Percentiles rank a stretch among this genome's conserved stretches.
Evolutionary conservation across 1,140 invertebrate genomes (phyloP).

Genomic region (Luehdorfia chinensis): DNA sequence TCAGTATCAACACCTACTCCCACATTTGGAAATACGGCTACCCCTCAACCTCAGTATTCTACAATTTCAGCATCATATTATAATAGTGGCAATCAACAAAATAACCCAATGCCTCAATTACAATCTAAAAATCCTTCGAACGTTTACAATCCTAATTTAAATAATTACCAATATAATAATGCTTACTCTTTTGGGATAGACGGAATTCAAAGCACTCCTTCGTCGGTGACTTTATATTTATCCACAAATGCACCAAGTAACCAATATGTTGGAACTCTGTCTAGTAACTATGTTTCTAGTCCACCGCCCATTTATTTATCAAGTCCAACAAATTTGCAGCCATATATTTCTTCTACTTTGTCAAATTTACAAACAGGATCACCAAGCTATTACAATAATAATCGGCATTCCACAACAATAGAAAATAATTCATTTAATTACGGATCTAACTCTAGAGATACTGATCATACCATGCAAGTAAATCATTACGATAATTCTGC

Average conservation of each 20-base stretch:
- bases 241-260: conserved; percentile 54
- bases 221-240: conserved; percentile 44
- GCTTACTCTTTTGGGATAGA: conserved; percentile 43
- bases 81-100: conserved; percentile 47
- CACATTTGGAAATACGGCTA: conserved; percentile 52
- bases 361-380: conserved; percentile 46
- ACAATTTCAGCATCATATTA: conserved; percentile 46
- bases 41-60: conserved; percentile 60
- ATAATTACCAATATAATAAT: conserved; percentile 48
- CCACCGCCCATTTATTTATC: conserved; percentile 57
- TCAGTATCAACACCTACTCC: conserved; percentile 50
- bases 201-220: conserved; percentile 49
- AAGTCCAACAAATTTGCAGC: conserved; percentile 52
- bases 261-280: conserved; percentile 53
- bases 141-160: conserved; percentile 41
- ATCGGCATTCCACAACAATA: conserved; percentile 38
- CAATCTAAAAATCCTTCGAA: conserved; percentile 52
- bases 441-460: conserved; percentile 42
- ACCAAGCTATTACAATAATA: conserved; percentile 43
- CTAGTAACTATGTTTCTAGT: conserved; percentile 60
- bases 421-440: conserved; percentile 39
- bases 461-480: conserved; percentile 51
- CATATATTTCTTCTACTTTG: conserved; percentile 65
- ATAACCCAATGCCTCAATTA: conserved; percentile 40
- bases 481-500: conserved; percentile 70